phyloP scores from a whole-genome alignment of 1,140 invertebrate genomes.

The Acromyrmex echinatior region DNA sequence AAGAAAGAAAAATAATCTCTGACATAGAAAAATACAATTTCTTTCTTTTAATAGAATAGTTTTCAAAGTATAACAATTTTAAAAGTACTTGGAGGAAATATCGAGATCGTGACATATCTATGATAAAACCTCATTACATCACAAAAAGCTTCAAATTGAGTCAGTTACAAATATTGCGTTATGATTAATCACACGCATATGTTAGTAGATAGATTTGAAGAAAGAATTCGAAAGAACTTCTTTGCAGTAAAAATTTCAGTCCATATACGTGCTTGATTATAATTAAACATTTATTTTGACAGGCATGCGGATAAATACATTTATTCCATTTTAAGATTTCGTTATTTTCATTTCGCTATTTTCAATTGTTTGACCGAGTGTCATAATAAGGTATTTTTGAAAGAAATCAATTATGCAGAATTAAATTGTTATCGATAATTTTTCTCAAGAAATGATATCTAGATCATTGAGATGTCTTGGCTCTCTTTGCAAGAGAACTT shows the following conservation, averaged over 20 bases:
- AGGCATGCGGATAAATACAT: too few relatives aligned
- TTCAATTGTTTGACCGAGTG: background rate
- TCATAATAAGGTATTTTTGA: background rate
- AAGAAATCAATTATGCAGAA: too few relatives aligned
- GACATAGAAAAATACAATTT: too few relatives aligned
- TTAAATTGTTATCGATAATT: too few relatives aligned
- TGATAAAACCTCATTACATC: background rate
- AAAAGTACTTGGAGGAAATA: background rate
- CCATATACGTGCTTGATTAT: too few relatives aligned
- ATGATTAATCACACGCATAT: background rate
- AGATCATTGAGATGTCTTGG: background rate
- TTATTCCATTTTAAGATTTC: background rate
- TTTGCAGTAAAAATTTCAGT: background rate
- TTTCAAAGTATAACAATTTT: background rate
- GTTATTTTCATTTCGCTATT: background rate
- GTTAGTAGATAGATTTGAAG: background rate
- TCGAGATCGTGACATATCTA: background rate
- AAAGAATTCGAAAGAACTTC: constrained; percentile 19
- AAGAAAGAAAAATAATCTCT: too few relatives aligned
- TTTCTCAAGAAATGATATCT: too few relatives aligned
- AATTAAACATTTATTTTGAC: too few relatives aligned
- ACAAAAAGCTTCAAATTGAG: background rate
- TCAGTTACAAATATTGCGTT: background rate
- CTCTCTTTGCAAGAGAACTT: background rate
- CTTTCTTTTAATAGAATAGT: background rate